Conservation (phyloP, 2,113 vertebrate species). For the Mustela lutreola region DNA sequence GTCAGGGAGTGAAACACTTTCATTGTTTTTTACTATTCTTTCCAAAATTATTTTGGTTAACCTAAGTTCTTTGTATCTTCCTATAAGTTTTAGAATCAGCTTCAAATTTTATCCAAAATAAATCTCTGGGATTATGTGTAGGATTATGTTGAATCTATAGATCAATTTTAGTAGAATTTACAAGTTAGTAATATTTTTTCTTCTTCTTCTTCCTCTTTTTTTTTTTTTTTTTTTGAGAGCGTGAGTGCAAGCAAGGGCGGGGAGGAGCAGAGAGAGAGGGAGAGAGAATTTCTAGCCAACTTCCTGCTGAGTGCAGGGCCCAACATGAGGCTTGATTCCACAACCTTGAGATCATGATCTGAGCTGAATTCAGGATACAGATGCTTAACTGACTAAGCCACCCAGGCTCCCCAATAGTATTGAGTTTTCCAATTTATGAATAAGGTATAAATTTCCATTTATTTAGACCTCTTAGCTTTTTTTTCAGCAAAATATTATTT, state of each 20-base stretch:
- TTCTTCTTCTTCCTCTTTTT: neutral
- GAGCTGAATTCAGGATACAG: neutral
- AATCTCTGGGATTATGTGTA: neutral
- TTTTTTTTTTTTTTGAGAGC: neutral
- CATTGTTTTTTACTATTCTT: neutral
- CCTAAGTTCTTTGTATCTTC: neutral
- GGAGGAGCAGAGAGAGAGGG: neutral
- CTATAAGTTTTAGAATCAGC: neutral
- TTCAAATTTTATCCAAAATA: neutral
- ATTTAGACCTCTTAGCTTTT: neutral
- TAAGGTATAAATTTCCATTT: neutral
- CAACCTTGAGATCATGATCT: neutral
- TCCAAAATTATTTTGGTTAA: neutral
- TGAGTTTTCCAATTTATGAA: neutral
- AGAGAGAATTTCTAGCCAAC: neutral
- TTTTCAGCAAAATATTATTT: neutral
- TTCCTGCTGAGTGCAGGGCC: too few relatives aligned
- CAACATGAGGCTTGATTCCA: neutral
- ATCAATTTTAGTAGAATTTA: neutral
- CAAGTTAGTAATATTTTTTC: neutral
- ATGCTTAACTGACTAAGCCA: neutral
- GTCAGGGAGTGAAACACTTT: neutral
- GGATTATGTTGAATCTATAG: neutral
- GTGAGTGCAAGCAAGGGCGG: neutral
- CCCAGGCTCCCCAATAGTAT: neutral